phyloP scores from a whole-genome alignment of 2,797 vertebrate genomes.

The Melopsittacus undulatus region DNA sequence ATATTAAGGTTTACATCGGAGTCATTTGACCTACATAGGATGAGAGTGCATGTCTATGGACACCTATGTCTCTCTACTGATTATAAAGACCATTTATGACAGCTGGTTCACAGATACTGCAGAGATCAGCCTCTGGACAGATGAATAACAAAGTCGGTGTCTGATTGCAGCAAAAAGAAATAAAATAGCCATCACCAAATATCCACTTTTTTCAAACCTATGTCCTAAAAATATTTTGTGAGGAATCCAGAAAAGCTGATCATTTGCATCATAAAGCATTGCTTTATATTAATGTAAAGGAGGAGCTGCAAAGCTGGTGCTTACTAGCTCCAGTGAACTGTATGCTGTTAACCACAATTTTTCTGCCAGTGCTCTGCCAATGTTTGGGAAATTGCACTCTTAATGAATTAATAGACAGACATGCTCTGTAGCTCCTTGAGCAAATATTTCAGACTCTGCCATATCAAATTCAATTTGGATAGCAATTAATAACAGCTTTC shows the following conservation, averaged over 20 bases:
- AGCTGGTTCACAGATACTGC: background rate
- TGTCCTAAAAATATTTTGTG: background rate
- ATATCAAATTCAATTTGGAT: conserved; percentile 74
- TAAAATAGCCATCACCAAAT: background rate
- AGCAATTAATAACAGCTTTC: conserved; percentile 68
- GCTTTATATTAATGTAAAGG: background rate
- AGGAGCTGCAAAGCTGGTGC: background rate
- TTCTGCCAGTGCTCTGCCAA: background rate
- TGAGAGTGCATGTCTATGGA: background rate
- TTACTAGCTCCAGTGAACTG: conserved; percentile 12
- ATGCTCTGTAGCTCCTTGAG: conserved; percentile 52
- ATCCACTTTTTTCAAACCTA: background rate
- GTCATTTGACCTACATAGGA: background rate
- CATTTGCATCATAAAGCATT: background rate
- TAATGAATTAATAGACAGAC: conserved; percentile 66
- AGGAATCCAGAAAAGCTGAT: background rate
- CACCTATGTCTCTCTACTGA: background rate
- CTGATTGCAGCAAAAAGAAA: background rate
- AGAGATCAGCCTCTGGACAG: background rate
- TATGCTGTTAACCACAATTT: conserved; percentile 1
- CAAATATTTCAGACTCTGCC: conserved; percentile 72
- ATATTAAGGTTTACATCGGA: background rate
- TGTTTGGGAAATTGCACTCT: conserved; percentile 49
- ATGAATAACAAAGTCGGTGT: background rate
- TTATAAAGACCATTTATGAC: background rate